These are phyloP conservation scores for Pterophyllum scalare DNA, from an alignment of 2,113 vertebrate species.

Conservation along the genomic window DNA sequence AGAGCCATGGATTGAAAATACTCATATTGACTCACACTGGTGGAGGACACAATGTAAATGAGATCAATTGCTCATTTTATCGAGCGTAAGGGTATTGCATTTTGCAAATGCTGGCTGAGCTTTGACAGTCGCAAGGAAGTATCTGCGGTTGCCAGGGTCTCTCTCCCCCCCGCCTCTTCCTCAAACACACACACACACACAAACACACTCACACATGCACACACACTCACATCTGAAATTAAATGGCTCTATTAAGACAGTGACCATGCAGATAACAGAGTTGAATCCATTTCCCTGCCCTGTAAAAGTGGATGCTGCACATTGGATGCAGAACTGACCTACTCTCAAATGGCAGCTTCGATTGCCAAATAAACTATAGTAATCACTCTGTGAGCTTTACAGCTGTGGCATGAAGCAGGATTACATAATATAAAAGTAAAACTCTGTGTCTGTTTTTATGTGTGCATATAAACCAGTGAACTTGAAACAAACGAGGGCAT, in stretches of 20 bases:
- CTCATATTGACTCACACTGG: constrained; percentile 35
- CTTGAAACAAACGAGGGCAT: constrained; percentile 59
- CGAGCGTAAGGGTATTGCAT: constrained; percentile 55
- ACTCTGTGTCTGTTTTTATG: constrained; percentile 11
- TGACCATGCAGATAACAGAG: constrained; percentile 24
- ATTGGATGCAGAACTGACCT: constrained; percentile 27
- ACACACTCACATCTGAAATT: constrained; percentile 49
- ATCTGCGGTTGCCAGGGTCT: constrained; percentile 25
- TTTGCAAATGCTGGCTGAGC: constrained; percentile 50
- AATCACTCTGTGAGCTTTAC: not conserved
- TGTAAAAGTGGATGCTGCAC: constrained; percentile 50
- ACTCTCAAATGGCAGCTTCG: constrained; percentile 51
- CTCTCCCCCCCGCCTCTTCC: constrained; percentile 27
- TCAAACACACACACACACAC: constrained; percentile 6
- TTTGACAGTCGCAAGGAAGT: constrained; percentile 46
- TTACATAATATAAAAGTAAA: constrained; percentile 45
- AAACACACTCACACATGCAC: not conserved
- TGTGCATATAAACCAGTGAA: constrained; percentile 36
- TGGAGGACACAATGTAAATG: constrained; percentile 57
- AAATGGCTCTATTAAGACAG: constrained; percentile 44
- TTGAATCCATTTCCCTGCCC: constrained; percentile 39
- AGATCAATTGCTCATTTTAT: constrained; percentile 66
- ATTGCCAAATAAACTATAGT: constrained; percentile 54
- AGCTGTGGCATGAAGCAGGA: constrained; percentile 9
- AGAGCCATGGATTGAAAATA: constrained; percentile 28